Evolutionary conservation across 2,113 vertebrate genomes (phyloP).

Genomic region (Podarcis muralis): DNA sequence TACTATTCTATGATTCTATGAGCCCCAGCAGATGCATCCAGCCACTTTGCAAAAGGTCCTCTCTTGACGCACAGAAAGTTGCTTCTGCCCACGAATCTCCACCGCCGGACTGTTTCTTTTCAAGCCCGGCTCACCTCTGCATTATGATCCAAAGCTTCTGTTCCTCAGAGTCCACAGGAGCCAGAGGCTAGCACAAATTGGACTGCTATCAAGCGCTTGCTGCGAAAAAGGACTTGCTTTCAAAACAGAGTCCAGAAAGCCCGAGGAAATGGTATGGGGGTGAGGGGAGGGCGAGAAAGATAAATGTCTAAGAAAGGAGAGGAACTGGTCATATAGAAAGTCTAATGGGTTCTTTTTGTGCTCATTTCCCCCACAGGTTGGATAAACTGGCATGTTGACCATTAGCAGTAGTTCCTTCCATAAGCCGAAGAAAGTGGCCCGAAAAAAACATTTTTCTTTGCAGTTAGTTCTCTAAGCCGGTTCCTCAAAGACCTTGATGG

Average conservation of each 20-base stretch:
- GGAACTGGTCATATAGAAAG: neutral
- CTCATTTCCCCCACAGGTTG: neutral
- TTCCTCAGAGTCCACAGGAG: neutral
- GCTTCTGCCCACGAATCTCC: neutral
- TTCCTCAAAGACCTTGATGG: too few relatives aligned
- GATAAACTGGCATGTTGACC: fast-evolving
- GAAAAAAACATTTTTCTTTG: too few relatives aligned
- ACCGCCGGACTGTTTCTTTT: neutral
- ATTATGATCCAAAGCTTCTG: neutral
- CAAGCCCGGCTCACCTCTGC: neutral
- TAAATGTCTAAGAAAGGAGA: too few relatives aligned
- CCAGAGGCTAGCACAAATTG: neutral
- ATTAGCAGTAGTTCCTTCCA: fast-evolving
- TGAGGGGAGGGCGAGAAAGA: neutral
- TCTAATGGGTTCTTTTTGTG: neutral
- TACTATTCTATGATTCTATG: too few relatives aligned
- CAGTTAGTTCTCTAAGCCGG: too few relatives aligned
- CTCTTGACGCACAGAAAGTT: neutral
- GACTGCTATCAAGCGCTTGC: neutral
- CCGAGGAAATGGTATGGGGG: neutral
- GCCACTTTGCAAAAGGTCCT: too few relatives aligned
- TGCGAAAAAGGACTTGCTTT: neutral
- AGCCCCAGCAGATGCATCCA: too few relatives aligned
- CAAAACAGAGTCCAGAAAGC: neutral
- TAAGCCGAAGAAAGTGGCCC: too few relatives aligned